These are phyloP conservation scores for Ptychoptera contaminata DNA, from an alignment of 2,888 invertebrate species.

Conservation along the genomic window DNA sequence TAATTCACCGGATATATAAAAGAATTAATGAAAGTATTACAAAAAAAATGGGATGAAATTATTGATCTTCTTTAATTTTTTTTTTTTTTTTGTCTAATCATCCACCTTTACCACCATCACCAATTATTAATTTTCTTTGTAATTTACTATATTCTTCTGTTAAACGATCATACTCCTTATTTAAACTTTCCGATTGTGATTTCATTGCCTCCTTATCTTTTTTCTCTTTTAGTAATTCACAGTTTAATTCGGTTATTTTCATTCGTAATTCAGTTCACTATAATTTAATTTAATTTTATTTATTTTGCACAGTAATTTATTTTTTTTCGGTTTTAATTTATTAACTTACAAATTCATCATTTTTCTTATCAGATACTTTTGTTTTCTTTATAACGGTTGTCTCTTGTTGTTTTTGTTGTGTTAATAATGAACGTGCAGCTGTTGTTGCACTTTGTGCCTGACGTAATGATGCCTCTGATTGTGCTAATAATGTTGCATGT, in stretches of 20 bases:
- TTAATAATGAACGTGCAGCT: slow-evolving; percentile 63
- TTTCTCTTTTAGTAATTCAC: slow-evolving; percentile 45
- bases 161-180: slow-evolving; percentile 84
- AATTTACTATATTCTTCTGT: slow-evolving; percentile 69
- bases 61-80: no score
- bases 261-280: slow-evolving; percentile 35
- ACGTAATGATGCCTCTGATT: slow-evolving; percentile 81
- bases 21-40: no score
- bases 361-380: slow-evolving; percentile 24
- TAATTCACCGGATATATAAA: no score
- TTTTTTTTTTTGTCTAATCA: slow-evolving; percentile 36
- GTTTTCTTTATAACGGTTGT: slow-evolving; percentile 18
- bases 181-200: slow-evolving; percentile 76
- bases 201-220: slow-evolving; percentile 76
- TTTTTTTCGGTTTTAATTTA: no score
- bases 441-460: slow-evolving; percentile 86
- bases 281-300: no score
- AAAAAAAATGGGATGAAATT: no score
- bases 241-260: slow-evolving; percentile 44
- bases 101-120: slow-evolving; percentile 24
- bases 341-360: slow-evolving; percentile 19
- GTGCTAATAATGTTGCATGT: slow-evolving; percentile 69
- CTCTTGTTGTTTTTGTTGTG: slow-evolving; percentile 36
- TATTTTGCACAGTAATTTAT: no score
- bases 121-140: slow-evolving; percentile 48